A percentile compares a stretch with the other conserved stretches of the same genome.
These are phyloP conservation scores for Linnaemya tessellans DNA, from an alignment of 2,888 invertebrate species.

Conservation along the genomic window DNA sequence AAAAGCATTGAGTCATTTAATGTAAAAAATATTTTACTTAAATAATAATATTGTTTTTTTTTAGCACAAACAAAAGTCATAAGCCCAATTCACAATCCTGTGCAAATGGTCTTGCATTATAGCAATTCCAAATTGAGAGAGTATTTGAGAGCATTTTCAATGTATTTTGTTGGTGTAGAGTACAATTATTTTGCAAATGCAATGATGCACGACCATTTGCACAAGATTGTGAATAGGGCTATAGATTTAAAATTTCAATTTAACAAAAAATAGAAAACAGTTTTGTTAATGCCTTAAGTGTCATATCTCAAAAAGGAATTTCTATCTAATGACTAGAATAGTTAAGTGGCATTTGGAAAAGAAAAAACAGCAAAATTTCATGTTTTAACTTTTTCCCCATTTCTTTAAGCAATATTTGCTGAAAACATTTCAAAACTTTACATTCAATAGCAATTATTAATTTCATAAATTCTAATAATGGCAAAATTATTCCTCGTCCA, in stretches of 20 bases:
- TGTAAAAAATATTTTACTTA: not conserved
- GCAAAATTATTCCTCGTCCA: not conserved
- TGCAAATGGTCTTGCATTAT: too few species aligned
- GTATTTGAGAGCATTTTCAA: too few species aligned
- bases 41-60: not conserved
- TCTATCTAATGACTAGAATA: constrained; percentile 23
- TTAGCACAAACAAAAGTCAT: constrained; percentile 13
- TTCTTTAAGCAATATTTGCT: not conserved
- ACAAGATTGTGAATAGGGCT: too few species aligned
- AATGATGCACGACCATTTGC: too few species aligned
- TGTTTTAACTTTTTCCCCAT: constrained; percentile 1
- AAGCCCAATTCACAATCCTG: too few species aligned
- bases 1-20: not conserved
- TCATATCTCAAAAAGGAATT: not conserved
- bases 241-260: constrained; percentile 29
- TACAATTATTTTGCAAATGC: too few species aligned
- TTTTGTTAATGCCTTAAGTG: not conserved
- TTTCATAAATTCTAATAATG: constrained; percentile 48
- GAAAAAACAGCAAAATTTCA: not conserved
- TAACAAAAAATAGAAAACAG: not conserved
- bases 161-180: too few species aligned
- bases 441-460: constrained; percentile 37
- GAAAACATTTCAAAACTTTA: constrained; percentile 32
- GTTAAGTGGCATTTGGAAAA: constrained; percentile 11
- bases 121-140: too few species aligned